Base-by-base conservation (phyloP, 2,888 invertebrate species). In the Sinohyriopsis cumingii region DNA sequence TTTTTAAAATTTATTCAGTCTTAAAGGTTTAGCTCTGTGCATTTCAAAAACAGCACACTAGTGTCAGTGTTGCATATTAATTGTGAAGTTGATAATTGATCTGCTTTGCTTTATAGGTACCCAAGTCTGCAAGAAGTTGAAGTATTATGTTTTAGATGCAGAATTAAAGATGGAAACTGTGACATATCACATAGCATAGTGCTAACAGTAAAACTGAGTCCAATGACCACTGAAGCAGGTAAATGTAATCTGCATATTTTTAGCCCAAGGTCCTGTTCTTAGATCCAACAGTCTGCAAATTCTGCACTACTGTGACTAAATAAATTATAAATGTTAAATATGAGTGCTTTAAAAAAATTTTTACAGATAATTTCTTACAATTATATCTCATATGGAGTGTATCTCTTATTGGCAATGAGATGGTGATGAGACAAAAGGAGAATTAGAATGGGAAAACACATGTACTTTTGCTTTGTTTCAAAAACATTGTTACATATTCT, bases 81-180 rank as follows among this genome's bases (percentile, higher is more conserved):
- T 55, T 59, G 65, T 45, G 45, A 45, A 45, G 12, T 45, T 45
- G 0, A 45, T 45, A 45, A 45, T 12, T 45, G 45, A 45, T 3
- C 2, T 45, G 45, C 12, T 45, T 59, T 55, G 74, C 59, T 54
- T 64, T 72, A 53, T 76, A 87, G 87, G 83, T 79, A 76, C 54
- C 74, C 80, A 6, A 68, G 78, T 6, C 68, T 85, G 33, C 12
- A 28, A n/a, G 73, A 81, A 73, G 70, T 85, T 20, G 82, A 84
- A 55, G 78, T 91, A 25, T 24, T 91, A 22, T 91, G 90, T 80
- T 85, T 90, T 45, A 82, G 91, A 63, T 89, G 90, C 68, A 78
- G 89, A 25, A 84, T 84, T 61, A 85, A 84, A 70, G 85, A 88
- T 71, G 90, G 90, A 3, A 68, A 73, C 12, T 77, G 89, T 59